Conservation (phyloP, 1,140 invertebrate species). For the Brachionus sp. region DNA sequence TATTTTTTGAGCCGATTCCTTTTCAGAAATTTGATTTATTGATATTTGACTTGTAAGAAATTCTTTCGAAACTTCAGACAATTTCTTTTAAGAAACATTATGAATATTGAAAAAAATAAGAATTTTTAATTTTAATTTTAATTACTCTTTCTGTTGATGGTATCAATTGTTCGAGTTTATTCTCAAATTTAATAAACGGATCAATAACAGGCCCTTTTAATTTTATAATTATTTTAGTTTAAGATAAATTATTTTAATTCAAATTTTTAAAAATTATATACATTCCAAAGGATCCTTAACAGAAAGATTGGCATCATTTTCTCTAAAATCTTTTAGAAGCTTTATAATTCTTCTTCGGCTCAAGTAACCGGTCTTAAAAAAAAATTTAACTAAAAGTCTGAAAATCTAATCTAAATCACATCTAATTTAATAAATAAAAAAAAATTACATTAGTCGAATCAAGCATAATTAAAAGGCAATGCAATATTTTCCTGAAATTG, state of each 20-base stretch:
- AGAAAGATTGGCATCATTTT: not conserved
- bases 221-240: not conserved
- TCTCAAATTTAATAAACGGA: constrained; percentile 43
- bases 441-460: constrained; percentile 22
- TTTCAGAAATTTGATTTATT: not conserved
- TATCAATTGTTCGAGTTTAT: constrained; percentile 35
- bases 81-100: not conserved
- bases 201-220: constrained; percentile 38
- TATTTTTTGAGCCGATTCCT: constrained; percentile 31
- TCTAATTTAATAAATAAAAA: not conserved
- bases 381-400: not conserved
- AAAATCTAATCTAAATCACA: too few relatives aligned
- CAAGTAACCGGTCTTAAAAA: constrained; percentile 19
- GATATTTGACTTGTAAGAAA: not conserved
- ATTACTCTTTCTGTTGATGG: constrained; percentile 40
- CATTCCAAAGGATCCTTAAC: constrained; percentile 18
- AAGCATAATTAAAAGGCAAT: not conserved
- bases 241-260: not conserved
- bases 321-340: constrained; percentile 12
- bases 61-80: not conserved
- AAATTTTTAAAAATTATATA: not conserved
- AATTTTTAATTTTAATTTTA: not conserved
- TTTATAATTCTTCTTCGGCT: constrained; percentile 30
- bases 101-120: constrained; percentile 28
- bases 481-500: not conserved